Base-by-base conservation (phyloP, 2,113 vertebrate species). In the Pteronura brasiliensis region DNA sequence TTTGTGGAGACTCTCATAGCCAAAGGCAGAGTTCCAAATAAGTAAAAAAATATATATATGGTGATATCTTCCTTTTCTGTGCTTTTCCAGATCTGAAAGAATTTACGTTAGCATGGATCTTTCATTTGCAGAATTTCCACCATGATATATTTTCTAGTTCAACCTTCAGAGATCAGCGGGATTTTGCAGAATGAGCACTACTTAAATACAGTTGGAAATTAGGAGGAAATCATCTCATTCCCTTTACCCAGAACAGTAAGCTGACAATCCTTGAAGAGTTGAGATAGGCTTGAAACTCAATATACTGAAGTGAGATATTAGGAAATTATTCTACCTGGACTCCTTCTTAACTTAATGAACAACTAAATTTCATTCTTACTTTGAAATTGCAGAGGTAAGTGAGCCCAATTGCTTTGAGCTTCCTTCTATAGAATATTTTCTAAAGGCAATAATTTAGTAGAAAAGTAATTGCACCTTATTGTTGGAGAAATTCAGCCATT, bases 401-500 rank as follows among this genome's bases (percentile, higher is more conserved):
- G 42, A 80, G 31, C 3, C 7, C 21, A 76, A 47, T 57, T 76
- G 13, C 39, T 90, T 67, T 83, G 18, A 39, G 65, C 25, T 79
- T 52, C 6, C 27, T 83, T 84, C 63, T 87, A n/a, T 61, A 79
- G 44, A 83, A 2, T 77, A 80, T 90, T 13, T 44, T 67, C 18
- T 63, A 88, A 55, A 77, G 39, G 34, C n/a, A 92, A 86, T 57
- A 79, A 59, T 57, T 87, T 94, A 74, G 21, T 79, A 80, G n/a
- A 6, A 61, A 90, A 82, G 6, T 71, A 90, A 94, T 42, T 92
- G 27, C 15, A 69, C 61, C n/a, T 92, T 87, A 82, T 42, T 84
- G n/a, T 69, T 94, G 47, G n/a, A 79, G n/a, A 90, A 94, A 90
- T 94, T 83, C n/a, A 94, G 10, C 39, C 83, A 77, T 63, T 97